A percentile compares a stretch with the other conserved stretches of the same genome.
phyloP scores from a whole-genome alignment of 1,140 invertebrate genomes.

The Drosophila lacertosa region DNA sequence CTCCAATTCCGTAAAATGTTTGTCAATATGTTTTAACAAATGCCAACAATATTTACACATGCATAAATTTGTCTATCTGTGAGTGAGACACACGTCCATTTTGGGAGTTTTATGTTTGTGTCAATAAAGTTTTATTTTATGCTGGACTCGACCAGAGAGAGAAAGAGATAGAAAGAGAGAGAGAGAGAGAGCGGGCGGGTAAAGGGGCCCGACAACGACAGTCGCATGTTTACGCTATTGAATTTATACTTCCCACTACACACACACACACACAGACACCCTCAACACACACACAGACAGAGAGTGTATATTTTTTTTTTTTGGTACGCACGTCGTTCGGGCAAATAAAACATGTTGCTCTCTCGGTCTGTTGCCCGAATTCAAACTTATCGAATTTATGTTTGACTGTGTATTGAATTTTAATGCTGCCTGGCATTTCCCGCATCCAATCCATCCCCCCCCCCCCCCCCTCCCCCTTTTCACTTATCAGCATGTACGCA shows the following conservation, averaged over 20 bases:
- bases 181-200: background rate
- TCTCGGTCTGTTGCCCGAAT: conserved; percentile 56
- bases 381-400: conserved; percentile 80
- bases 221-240: conserved; percentile 70
- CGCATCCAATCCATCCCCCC: conserved; percentile 2
- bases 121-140: conserved; percentile 81
- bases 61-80: conserved; percentile 69
- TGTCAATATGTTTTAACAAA: conserved; percentile 80
- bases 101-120: conserved; percentile 76
- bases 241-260: conserved; percentile 55
- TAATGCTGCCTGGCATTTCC: conserved; percentile 57
- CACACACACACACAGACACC: conserved; percentile 8
- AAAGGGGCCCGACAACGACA: conserved; percentile 46
- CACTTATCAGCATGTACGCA: conserved; percentile 50
- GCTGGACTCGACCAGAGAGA: background rate
- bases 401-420: conserved; percentile 78
- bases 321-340: conserved; percentile 57
- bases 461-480: background rate
- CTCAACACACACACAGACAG: conserved; percentile 32
- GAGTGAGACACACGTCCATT: conserved; percentile 48
- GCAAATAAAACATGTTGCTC: conserved; percentile 77
- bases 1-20: conserved; percentile 73
- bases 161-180: no score
- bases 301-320: conserved; percentile 15
- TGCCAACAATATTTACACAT: conserved; percentile 79